Conservation (phyloP, 92 coral and sea anemone genomes). For the Bergia puertoricense region DNA sequence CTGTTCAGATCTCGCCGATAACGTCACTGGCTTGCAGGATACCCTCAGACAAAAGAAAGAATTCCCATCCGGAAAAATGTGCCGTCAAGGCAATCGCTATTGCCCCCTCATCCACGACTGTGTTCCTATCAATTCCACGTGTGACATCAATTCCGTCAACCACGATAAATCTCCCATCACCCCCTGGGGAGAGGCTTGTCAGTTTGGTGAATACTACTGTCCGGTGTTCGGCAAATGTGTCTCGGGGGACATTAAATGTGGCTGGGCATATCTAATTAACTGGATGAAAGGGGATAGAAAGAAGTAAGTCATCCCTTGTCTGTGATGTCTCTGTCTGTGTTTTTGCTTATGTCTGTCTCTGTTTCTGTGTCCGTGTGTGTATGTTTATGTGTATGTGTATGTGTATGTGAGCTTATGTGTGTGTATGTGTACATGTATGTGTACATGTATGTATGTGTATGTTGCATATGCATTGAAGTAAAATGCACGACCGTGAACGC, state of each 20-base stretch:
- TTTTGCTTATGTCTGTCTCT: no score
- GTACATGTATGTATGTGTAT: no score
- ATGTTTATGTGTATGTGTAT: no score
- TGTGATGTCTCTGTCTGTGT: neutral
- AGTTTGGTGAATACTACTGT: slow-evolving; percentile 35
- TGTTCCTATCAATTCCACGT: slow-evolving; percentile 3
- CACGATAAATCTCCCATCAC: slow-evolving; percentile 24
- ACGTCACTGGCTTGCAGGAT: neutral
- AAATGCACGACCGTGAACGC: no score
- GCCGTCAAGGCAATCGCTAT: slow-evolving; percentile 22
- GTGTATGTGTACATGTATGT: no score
- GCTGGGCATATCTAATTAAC: slow-evolving; percentile 18
- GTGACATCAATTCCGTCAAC: slow-evolving; percentile 18
- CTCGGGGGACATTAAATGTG: slow-evolving; percentile 11
- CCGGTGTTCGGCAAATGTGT: slow-evolving; percentile 25
- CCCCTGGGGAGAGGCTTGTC: slow-evolving; percentile 43
- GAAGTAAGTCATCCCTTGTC: neutral
- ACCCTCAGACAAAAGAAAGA: slow-evolving; percentile 15
- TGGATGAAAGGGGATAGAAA: slow-evolving; percentile 33
- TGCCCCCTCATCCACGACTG: slow-evolving; percentile 35
- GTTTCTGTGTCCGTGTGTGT: no score
- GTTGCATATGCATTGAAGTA: no score
- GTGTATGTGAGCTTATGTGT: no score
- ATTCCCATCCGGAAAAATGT: neutral
- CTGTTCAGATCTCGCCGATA: slow-evolving; percentile 17